Evolutionary conservation across 2,113 vertebrate genomes (phyloP).

Genomic region (Tylochromis polylepis): DNA sequence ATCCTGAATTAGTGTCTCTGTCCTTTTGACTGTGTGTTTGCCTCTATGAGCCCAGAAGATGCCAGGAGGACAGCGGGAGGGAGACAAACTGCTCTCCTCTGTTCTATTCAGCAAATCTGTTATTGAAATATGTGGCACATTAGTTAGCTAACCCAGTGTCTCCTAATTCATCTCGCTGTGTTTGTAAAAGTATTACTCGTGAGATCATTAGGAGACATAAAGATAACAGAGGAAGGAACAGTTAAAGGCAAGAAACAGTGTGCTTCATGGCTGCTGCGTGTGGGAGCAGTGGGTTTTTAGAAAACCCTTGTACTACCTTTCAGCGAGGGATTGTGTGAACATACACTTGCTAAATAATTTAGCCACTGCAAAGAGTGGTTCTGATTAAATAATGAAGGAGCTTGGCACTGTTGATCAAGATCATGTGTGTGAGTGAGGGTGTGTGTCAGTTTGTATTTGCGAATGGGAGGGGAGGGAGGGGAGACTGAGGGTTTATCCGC

Average conservation of each 20-base stretch:
- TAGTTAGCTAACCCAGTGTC: slow-evolving; percentile 2
- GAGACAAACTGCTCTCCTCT: not conserved
- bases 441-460: not conserved
- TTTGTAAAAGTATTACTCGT: not conserved
- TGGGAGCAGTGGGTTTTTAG: slow-evolving; percentile 45
- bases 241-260: not conserved
- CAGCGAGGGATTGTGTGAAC: slow-evolving; percentile 71
- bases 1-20: slow-evolving; percentile 44
- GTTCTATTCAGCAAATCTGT: slow-evolving; percentile 19
- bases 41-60: slow-evolving; percentile 19
- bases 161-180: not conserved
- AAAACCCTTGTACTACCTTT: slow-evolving; percentile 62
- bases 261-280: slow-evolving; percentile 5
- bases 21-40: slow-evolving; percentile 51
- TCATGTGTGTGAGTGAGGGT: slow-evolving; percentile 1
- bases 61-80: slow-evolving; percentile 4
- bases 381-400: slow-evolving; percentile 75
- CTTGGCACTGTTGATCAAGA: slow-evolving; percentile 59
- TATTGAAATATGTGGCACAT: slow-evolving; percentile 4
- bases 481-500: slow-evolving; percentile 5
- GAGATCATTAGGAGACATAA: not conserved
- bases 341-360: slow-evolving; percentile 72
- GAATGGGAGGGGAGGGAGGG: not conserved
- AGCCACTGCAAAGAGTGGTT: slow-evolving; percentile 66
- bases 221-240: not conserved